Conservation (phyloP, 1,140 invertebrate species). For the Orchestia grillus region DNA sequence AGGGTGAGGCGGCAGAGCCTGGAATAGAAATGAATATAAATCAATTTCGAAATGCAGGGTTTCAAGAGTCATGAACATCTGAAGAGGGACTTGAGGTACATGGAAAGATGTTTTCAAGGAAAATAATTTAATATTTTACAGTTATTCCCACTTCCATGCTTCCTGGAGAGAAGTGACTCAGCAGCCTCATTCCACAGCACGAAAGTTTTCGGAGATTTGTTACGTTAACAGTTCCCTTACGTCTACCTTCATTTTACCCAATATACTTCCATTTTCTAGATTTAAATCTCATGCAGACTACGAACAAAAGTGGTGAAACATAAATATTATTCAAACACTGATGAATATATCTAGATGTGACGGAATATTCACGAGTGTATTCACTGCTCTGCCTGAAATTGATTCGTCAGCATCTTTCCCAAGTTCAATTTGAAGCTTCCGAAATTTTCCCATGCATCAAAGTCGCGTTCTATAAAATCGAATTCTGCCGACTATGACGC, state of each 20-base stretch:
- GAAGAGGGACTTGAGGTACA: background rate
- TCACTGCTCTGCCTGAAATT: background rate
- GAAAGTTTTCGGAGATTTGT: background rate
- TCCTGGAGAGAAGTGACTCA: background rate
- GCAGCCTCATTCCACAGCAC: background rate
- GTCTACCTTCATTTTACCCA: background rate
- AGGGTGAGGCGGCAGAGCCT: background rate
- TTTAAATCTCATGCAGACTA: background rate
- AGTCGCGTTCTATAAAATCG: background rate
- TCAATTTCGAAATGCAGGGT: too few relatives aligned
- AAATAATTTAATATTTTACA: background rate
- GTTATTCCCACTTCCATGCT: background rate
- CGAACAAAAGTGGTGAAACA: background rate
- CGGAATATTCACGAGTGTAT: background rate
- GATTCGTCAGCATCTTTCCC: background rate
- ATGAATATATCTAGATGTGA: background rate
- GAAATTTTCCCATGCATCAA: background rate
- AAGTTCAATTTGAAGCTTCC: background rate
- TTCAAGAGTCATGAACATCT: too few relatives aligned
- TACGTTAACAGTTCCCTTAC: background rate
- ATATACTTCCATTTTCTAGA: background rate
- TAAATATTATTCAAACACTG: background rate
- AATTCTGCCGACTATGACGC: background rate
- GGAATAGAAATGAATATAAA: background rate
- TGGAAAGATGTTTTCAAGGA: background rate